Evolutionary conservation across 1,140 invertebrate genomes (phyloP).

Genomic region (Zaprionus capensis): DNA sequence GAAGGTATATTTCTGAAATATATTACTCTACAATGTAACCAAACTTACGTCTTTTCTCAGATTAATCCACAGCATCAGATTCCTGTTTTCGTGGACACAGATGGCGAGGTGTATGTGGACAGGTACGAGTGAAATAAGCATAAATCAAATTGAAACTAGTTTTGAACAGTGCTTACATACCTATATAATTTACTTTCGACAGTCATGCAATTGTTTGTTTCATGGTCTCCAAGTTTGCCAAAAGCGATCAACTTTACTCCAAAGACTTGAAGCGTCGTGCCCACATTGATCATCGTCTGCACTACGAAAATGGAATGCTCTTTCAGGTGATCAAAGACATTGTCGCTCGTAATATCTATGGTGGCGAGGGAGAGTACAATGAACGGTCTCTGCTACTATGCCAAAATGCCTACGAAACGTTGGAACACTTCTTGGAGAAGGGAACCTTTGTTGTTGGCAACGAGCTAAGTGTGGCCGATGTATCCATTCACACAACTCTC

Average conservation of each 20-base stretch:
- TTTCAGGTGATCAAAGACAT: slow-evolving; percentile 84
- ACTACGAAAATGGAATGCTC: slow-evolving; percentile 89
- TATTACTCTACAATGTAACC: not conserved
- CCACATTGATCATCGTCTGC: slow-evolving; percentile 88
- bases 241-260: slow-evolving; percentile 88
- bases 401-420: slow-evolving; percentile 84
- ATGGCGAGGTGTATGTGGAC: slow-evolving; percentile 87
- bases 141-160: not conserved
- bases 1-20: slow-evolving; percentile 48
- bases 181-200: slow-evolving; percentile 9
- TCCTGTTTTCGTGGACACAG: slow-evolving; percentile 88
- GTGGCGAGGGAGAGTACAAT: slow-evolving; percentile 67
- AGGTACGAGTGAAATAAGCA: slow-evolving; percentile 75
- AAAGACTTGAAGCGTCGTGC: slow-evolving; percentile 87
- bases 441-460: slow-evolving; percentile 85
- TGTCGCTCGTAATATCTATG: slow-evolving; percentile 78
- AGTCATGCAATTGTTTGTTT: slow-evolving; percentile 90
- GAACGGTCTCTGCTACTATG: slow-evolving; percentile 69
- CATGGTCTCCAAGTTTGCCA: slow-evolving; percentile 89
- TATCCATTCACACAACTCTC: slow-evolving; percentile 84
- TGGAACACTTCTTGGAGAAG: slow-evolving; percentile 85
- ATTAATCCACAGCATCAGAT: slow-evolving; percentile 88
- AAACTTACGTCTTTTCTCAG: slow-evolving; percentile 70
- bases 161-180: not conserved
- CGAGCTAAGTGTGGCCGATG: slow-evolving; percentile 86